Evolutionary conservation across 2,113 vertebrate species (phyloP).

Genomic region (Chaenogobius annularis): DNA sequence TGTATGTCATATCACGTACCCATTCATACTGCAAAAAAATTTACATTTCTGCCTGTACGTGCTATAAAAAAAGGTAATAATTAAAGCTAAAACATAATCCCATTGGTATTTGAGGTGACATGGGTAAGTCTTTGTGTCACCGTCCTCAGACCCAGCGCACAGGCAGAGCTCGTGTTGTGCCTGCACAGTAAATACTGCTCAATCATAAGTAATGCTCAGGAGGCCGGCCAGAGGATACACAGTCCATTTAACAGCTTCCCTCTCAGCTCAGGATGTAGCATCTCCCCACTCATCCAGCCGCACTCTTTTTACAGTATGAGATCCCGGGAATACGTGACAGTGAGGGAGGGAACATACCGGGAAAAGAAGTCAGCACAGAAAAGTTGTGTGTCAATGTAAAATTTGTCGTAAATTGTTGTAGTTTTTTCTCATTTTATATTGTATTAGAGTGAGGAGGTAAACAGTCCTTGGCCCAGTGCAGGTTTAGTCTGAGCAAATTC

Average conservation of each 20-base stretch:
- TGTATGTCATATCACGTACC: no score
- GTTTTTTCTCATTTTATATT: not conserved
- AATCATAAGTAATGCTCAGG: not conserved
- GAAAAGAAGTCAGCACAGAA: no score
- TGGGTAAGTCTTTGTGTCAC: no score
- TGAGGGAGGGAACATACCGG: no score
- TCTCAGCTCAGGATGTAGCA: slow-evolving; percentile 23
- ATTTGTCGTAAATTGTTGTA: no score
- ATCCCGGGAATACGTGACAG: not conserved
- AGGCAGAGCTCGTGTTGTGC: not conserved
- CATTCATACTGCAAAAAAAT: no score
- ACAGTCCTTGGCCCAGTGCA: slow-evolving; percentile 11
- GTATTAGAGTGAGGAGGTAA: slow-evolving; percentile 5
- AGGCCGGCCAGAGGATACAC: slow-evolving; percentile 1
- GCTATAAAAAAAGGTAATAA: no score
- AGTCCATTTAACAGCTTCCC: slow-evolving; percentile 18
- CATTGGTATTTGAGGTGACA: no score
- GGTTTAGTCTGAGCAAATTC: no score
- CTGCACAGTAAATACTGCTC: not conserved
- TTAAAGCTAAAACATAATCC: no score
- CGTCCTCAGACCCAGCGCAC: not conserved
- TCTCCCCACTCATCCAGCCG: not conserved
- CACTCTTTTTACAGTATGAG: not conserved
- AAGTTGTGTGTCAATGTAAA: no score
- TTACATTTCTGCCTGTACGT: no score